phyloP scores from a whole-genome alignment of 2,888 invertebrate species.

The Carpatolechia fugitivella region DNA sequence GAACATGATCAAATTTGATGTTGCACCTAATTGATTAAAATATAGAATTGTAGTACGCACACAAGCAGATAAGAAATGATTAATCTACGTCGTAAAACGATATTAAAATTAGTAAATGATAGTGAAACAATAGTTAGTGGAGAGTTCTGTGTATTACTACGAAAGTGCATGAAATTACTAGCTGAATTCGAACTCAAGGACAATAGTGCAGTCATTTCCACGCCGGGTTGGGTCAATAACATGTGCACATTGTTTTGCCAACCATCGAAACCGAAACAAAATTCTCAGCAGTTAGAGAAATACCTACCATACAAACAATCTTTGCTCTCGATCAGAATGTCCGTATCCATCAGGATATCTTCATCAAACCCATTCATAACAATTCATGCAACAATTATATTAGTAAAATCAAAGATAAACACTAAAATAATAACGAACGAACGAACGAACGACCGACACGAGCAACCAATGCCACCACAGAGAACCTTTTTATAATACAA shows the following conservation, averaged over 20 bases:
- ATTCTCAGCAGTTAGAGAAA: slow-evolving; percentile 21
- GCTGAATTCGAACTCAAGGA: slow-evolving; percentile 37
- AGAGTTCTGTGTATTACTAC: no score
- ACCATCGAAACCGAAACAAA: slow-evolving; percentile 22
- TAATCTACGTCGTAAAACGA: no score
- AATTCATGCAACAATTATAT: no score
- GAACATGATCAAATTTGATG: no score
- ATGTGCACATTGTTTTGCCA: slow-evolving; percentile 46
- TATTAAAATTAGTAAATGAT: no score
- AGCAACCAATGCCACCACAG: neutral
- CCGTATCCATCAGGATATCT: slow-evolving; percentile 66
- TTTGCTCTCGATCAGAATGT: slow-evolving; percentile 58
- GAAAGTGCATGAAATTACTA: slow-evolving; percentile 15
- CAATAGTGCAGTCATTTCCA: slow-evolving; percentile 30
- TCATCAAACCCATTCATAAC: neutral
- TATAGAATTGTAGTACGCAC: no score
- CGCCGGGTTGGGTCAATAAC: slow-evolving; percentile 40
- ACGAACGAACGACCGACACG: neutral
- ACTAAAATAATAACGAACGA: no score
- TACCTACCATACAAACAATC: slow-evolving; percentile 62
- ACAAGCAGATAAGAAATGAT: no score
- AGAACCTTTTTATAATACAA: no score
- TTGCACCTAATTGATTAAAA: no score
- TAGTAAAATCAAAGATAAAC: no score
- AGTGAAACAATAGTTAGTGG: no score